Base-by-base conservation (phyloP, 2,888 invertebrate species). In the Sclerodermus sp. region DNA sequence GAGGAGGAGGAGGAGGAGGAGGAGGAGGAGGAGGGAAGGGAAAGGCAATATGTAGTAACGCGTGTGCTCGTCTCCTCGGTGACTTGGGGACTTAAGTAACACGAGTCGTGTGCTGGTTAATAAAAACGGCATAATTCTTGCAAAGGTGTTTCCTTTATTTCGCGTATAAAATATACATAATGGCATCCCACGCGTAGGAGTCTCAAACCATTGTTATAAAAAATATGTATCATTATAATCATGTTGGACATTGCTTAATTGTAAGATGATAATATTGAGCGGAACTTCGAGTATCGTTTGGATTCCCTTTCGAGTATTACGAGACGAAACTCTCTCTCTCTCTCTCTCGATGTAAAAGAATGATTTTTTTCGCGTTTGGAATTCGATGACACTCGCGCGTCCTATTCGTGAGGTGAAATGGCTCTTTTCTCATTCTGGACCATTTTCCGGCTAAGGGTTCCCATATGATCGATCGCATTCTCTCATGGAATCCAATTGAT, bases 141-240 rank as follows among this genome's bases (percentile, higher is more conserved):
- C 62, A 70, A 67, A 67, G 62, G 55, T 61, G 58, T 68, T 70
- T 68, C 55, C 64, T 69, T 70, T 70, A 69, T 72, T 72, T 70
- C 67, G 55, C 64, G 67, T 73, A 71, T 66, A 70, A 73, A 72
- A 73, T 73, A 69, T 70, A 72, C 70, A 69, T 70, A 72, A 74
- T 75, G 74, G 74, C 74, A 73, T 72, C 69, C 68, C 64, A 69
- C 64, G n/a, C n/a, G 62, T 61, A 64, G 67, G 67, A 70, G 64
- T 72, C 66, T 67, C 62, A 60, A 68, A 72, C 69, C 69, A 68
- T 69, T 70, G 65, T 71, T 72, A 70, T 60, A 68, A 68, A 68
- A 68, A 67, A 62, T 34, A 34, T 34, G 13, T 54, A 57, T 58
- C 58, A 59, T 61, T 50, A 51, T 55, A 55, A 56, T 51, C 60